These are phyloP conservation scores for Zhengitettix transpicula DNA, from an alignment of 2,888 invertebrate genomes.

Conservation along the genomic window DNA sequence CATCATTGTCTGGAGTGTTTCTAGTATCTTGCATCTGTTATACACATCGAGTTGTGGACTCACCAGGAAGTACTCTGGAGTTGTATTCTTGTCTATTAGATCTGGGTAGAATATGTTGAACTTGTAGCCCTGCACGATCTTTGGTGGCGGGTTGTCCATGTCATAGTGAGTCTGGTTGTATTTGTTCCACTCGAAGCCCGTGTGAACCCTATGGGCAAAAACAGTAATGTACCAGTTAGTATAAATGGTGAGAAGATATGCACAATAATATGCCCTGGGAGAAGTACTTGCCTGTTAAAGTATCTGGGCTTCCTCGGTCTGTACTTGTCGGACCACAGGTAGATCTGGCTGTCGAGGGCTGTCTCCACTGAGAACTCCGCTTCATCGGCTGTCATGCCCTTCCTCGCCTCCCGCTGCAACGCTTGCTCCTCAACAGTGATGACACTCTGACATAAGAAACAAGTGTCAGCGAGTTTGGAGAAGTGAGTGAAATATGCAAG, in stretches of 20 bases:
- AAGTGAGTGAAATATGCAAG: neutral
- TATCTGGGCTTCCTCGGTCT: slow-evolving; percentile 93
- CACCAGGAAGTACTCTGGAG: slow-evolving; percentile 86
- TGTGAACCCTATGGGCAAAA: slow-evolving; percentile 49
- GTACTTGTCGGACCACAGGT: slow-evolving; percentile 96
- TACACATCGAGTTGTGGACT: slow-evolving; percentile 19
- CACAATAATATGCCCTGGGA: neutral
- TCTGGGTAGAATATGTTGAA: slow-evolving; percentile 99
- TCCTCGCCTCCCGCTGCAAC: slow-evolving; percentile 64
- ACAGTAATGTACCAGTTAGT: too few species aligned
- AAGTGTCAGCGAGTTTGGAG: neutral
- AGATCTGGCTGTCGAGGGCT: slow-evolving; percentile 67
- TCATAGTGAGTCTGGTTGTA: slow-evolving; percentile 99
- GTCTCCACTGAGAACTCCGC: slow-evolving; percentile 84
- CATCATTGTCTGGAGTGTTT: too few species aligned
- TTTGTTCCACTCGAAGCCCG: slow-evolving; percentile 99
- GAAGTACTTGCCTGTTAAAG: slow-evolving; percentile 54
- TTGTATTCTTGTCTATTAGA: slow-evolving; percentile 79
- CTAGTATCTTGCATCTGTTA: neutral
- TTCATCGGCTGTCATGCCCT: slow-evolving; percentile 74
- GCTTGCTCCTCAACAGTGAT: slow-evolving; percentile 43
- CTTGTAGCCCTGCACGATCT: slow-evolving; percentile 99
- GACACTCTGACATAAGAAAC: slow-evolving; percentile 23
- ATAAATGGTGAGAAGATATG: too few species aligned
- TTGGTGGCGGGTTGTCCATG: slow-evolving; percentile 99